A percentile compares a stretch with the other conserved stretches of the same genome.
Evolutionary conservation across 1,140 invertebrate species (phyloP).

Genomic region (Monomorium pharaonis): DNA sequence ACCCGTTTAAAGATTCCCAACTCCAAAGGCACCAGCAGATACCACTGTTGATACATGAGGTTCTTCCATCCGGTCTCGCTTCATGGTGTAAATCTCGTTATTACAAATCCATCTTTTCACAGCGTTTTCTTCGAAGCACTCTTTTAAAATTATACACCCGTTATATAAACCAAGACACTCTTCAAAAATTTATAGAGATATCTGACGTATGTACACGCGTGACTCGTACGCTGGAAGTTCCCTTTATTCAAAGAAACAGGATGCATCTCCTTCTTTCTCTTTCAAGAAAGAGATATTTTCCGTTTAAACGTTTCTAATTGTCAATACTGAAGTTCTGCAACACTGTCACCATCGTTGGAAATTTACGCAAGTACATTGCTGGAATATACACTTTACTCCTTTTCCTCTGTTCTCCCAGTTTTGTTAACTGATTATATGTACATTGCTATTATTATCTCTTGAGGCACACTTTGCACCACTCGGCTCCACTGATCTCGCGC

Average conservation of each 20-base stretch:
- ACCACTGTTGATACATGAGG: constrained; percentile 37
- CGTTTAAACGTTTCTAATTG: constrained; percentile 35
- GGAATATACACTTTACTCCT: constrained; percentile 59
- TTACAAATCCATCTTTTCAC: constrained; percentile 30
- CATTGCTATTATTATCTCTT: constrained; percentile 68
- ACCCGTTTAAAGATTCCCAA: constrained; percentile 50
- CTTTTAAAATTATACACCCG: constrained; percentile 18
- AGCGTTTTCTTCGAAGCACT: constrained; percentile 16
- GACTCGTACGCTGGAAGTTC: constrained; percentile 48
- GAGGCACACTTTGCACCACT: constrained; percentile 68
- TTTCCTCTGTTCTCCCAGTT: constrained; percentile 12
- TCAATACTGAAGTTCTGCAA: constrained; percentile 69
- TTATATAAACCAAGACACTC: constrained; percentile 7
- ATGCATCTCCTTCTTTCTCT: background rate
- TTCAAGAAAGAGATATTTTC: constrained; percentile 10
- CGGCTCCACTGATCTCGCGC: constrained; percentile 60
- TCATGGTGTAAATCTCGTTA: constrained; percentile 46
- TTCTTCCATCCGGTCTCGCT: constrained; percentile 44
- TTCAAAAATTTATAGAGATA: constrained; percentile 47
- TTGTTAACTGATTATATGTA: constrained; percentile 66
- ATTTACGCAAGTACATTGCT: constrained; percentile 56
- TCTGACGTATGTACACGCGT: constrained; percentile 33
- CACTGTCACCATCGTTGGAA: constrained; percentile 47
- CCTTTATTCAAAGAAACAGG: constrained; percentile 32
- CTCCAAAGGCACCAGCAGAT: constrained; percentile 66